These are phyloP conservation scores for Perccottus glenii DNA, from an alignment of 2,113 vertebrate species.

Conservation along the genomic window DNA sequence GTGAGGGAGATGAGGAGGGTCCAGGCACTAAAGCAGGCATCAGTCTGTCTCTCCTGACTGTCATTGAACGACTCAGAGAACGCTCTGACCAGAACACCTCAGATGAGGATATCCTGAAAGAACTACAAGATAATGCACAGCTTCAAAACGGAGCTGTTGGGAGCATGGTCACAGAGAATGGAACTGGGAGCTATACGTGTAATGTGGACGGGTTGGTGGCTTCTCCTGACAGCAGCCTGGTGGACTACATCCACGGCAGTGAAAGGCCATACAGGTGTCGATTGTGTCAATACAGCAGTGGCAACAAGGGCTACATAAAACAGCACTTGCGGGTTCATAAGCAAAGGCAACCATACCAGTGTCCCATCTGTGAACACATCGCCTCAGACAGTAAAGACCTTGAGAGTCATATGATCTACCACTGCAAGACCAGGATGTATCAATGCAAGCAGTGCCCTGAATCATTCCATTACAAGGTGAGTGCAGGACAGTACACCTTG, in stretches of 20 bases:
- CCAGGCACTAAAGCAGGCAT: constrained; percentile 91
- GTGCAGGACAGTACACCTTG: not conserved
- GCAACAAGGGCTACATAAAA: constrained; percentile 96
- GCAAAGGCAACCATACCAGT: constrained; percentile 94
- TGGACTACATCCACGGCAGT: constrained; percentile 86
- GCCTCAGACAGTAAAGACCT: constrained; percentile 89
- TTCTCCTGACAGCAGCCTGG: constrained; percentile 75
- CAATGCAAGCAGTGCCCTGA: constrained; percentile 90
- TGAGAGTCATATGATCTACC: constrained; percentile 95
- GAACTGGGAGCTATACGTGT: constrained; percentile 27
- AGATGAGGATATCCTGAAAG: constrained; percentile 94
- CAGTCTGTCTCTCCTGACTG: constrained; percentile 93
- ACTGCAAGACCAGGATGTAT: constrained; percentile 92
- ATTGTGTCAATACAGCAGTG: constrained; percentile 91
- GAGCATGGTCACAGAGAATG: constrained; percentile 24
- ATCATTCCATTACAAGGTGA: constrained; percentile 95
- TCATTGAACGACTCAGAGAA: constrained; percentile 93
- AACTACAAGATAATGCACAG: constrained; percentile 93
- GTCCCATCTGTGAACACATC: constrained; percentile 95
- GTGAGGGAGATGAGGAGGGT: constrained; percentile 78
- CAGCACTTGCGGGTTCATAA: constrained; percentile 94
- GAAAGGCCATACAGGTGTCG: constrained; percentile 93
- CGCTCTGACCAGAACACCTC: constrained; percentile 95
- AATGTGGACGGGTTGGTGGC: constrained; percentile 37
- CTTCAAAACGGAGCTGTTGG: constrained; percentile 73